Base-by-base conservation (phyloP, 2,888 invertebrate genomes). In the Erannis defoliaria region DNA sequence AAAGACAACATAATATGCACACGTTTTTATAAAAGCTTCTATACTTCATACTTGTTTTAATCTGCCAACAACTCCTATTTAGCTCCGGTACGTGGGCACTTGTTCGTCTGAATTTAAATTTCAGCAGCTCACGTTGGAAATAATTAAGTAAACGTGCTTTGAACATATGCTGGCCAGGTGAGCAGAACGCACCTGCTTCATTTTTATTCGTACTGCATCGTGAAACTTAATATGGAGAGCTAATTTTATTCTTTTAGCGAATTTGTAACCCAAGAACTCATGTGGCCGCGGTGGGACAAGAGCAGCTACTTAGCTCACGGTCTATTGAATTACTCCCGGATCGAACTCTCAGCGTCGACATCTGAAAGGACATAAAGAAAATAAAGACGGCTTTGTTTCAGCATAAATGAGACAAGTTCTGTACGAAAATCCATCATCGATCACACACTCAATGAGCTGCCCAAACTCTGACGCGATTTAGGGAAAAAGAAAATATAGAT, bases 151-250 rank as follows among this genome's bases (percentile, higher is more conserved):
- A 80, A 81, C 77, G 77, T 79, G 80, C 81, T 81, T 72, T 75
- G 74, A 84, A 85, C 88, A 89, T 83, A 88, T 88, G 90, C 78
- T 80, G 77, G 77, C 88, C 92, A 91, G 92, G 89, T 92, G 91
- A 85, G 78, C 62, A 72, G 69, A 71, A 66, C 69, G 75, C 90
- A 91, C 90, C 92, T 92, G 92, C 85, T 77, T 76, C 73, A 73
- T 81, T 80, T 83, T 80, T 84, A 82, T 82, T 81, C 76, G 69
- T 75, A 75, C 77, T 75, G 80, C 70, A 68, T 62, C 75, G 83
- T 76, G 91, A 89, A 92, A 93, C 80, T 87, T 89, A 89, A 93
- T 92, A 90, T 81, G 78, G 73, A 71, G 77, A 80, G 84, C 84
- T 79, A 82, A 80, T 83, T 88, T 83, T 82, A 78, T 74, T 71